phyloP scores from a whole-genome alignment of 2,113 vertebrate species.

The Arvicanthis niloticus region DNA sequence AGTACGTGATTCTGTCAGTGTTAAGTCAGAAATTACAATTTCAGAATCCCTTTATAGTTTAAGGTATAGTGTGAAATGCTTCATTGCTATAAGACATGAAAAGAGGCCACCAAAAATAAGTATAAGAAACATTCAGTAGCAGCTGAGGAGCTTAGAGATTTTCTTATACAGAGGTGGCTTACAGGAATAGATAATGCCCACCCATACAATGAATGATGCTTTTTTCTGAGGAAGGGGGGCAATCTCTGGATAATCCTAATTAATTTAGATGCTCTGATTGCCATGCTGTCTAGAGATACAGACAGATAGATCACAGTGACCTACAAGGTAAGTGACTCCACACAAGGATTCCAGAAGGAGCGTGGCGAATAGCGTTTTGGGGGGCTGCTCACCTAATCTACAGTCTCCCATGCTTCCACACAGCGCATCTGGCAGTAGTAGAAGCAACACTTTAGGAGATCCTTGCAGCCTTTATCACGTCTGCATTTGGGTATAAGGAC shows the following conservation, averaged over 20 bases:
- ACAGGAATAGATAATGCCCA: accelerated
- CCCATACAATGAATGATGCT: accelerated
- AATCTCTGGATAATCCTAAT: neutral
- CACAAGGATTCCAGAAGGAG: neutral
- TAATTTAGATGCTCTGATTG: neutral
- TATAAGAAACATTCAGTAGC: neutral
- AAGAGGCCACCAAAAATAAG: neutral
- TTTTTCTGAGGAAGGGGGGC: neutral
- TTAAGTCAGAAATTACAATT: neutral
- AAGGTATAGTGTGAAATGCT: neutral
- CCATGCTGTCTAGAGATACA: neutral
- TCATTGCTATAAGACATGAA: neutral
- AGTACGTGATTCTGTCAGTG: neutral
- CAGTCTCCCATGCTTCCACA: accelerated
- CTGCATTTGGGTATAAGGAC: neutral
- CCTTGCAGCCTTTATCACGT: neutral
- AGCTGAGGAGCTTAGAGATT: neutral
- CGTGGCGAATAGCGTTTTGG: too few relatives aligned
- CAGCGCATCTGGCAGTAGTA: conserved; percentile 48
- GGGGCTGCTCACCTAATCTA: neutral
- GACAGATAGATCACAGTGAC: neutral
- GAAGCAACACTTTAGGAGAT: conserved; percentile 41
- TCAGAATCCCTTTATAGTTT: neutral
- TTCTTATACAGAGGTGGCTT: neutral
- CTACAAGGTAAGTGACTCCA: neutral